Evolutionary conservation across 2,888 invertebrate genomes (phyloP).

Genomic region (Chironomus riparius): DNA sequence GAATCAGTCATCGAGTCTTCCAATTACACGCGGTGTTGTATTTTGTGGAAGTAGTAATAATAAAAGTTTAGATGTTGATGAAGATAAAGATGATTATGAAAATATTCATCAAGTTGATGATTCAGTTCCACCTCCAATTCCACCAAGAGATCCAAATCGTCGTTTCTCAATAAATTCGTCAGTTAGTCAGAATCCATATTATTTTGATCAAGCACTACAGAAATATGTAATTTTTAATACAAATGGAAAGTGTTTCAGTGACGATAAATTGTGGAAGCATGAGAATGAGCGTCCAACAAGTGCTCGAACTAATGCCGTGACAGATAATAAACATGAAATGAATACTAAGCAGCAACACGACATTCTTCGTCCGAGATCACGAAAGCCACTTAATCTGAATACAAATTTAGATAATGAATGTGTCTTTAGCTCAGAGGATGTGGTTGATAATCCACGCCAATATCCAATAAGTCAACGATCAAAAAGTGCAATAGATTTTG

Average conservation of each 20-base stretch:
- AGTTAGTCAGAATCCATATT: slow-evolving; percentile 20
- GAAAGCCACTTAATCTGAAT: slow-evolving; percentile 62
- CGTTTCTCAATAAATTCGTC: slow-evolving; percentile 44
- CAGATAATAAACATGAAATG: slow-evolving; percentile 29
- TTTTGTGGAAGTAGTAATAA: not conserved
- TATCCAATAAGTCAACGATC: slow-evolving; percentile 29
- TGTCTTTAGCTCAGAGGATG: slow-evolving; percentile 41
- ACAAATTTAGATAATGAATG: slow-evolving; percentile 34
- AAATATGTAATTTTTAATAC: slow-evolving; percentile 26
- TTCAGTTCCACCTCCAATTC: slow-evolving; percentile 63
- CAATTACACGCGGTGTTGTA: not conserved
- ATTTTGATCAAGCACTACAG: slow-evolving; percentile 17
- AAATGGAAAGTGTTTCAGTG: slow-evolving; percentile 40
- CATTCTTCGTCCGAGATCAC: slow-evolving; percentile 49
- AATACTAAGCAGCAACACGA: slow-evolving; percentile 34
- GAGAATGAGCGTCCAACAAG: slow-evolving; percentile 34
- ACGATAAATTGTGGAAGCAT: slow-evolving; percentile 40
- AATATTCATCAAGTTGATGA: slow-evolving; percentile 33
- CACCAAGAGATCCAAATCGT: slow-evolving; percentile 65
- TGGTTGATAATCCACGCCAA: slow-evolving; percentile 27
- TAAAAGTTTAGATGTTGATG: slow-evolving; percentile 29
- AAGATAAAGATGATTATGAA: slow-evolving; percentile 35
- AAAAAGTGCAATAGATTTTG: slow-evolving; percentile 20
- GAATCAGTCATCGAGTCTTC: slow-evolving; percentile 13
- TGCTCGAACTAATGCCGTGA: slow-evolving; percentile 28